Conservation (phyloP, 2,888 invertebrate species). For the Acrobeloides nanus region DNA sequence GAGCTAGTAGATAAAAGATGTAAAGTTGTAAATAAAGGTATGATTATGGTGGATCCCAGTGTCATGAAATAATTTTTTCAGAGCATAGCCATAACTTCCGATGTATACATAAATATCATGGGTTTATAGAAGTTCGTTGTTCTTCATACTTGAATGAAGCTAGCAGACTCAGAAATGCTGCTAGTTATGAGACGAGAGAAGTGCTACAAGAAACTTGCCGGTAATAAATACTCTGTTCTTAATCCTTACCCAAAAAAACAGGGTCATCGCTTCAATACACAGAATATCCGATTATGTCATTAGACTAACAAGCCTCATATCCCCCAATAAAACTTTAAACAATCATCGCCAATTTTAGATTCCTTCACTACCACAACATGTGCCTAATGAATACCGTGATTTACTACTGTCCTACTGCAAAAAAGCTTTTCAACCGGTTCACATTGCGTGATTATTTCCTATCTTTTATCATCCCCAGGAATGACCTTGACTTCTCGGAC, state of each 20-base stretch:
- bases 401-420: slow-evolving; percentile 22
- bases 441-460: slow-evolving; percentile 30
- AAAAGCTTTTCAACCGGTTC: slow-evolving; percentile 24
- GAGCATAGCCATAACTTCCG: slow-evolving; percentile 11
- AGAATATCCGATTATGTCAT: no score
- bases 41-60: neutral
- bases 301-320: no score
- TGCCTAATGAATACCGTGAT: slow-evolving; percentile 25
- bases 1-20: slow-evolving; percentile 2
- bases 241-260: no score
- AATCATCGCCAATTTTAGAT: no score
- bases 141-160: slow-evolving; percentile 29
- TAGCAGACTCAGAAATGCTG: slow-evolving; percentile 6
- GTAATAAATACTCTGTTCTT: neutral
- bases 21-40: neutral
- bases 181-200: slow-evolving; percentile 6
- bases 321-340: no score
- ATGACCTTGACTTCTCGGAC: slow-evolving; percentile 24
- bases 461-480: slow-evolving; percentile 24
- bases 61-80: neutral
- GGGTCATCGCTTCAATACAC: no score
- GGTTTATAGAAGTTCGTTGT: slow-evolving; percentile 30
- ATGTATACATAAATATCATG: slow-evolving; percentile 30
- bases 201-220: slow-evolving; percentile 16
- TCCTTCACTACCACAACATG: slow-evolving; percentile 25